Percentiles rank a stretch among this genome's conserved stretches.
Evolutionary conservation across 2,888 invertebrate species (phyloP).

Genomic region (Acanthococcus lagerstroemiae): DNA sequence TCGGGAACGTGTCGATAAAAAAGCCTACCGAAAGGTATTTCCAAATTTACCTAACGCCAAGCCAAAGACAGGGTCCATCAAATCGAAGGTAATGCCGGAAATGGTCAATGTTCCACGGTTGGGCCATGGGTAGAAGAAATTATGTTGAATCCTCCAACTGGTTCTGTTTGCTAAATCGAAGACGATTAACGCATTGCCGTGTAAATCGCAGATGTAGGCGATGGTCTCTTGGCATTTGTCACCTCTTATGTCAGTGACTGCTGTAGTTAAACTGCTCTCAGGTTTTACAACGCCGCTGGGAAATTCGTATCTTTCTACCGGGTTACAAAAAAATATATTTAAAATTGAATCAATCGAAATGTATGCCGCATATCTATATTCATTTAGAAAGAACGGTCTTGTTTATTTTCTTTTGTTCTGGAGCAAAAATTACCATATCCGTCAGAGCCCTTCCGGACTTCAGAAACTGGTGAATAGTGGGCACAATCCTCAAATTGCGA

Average conservation of each 20-base stretch:
- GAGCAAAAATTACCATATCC: too few species aligned
- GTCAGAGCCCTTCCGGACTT: too few species aligned
- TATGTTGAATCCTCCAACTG: slow-evolving; percentile 55
- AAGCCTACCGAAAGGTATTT: not conserved
- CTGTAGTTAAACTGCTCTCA: slow-evolving; percentile 42
- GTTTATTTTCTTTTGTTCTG: too few species aligned
- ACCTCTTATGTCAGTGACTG: slow-evolving; percentile 53
- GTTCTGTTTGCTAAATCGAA: slow-evolving; percentile 49
- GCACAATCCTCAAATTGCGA: too few species aligned
- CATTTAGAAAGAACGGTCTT: too few species aligned
- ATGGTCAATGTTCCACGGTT: slow-evolving; percentile 52
- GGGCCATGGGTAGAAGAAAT: slow-evolving; percentile 56
- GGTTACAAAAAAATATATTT: too few species aligned
- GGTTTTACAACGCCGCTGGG: slow-evolving; percentile 30
- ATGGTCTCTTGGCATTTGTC: slow-evolving; percentile 49
- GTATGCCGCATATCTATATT: too few species aligned
- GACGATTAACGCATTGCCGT: slow-evolving; percentile 52
- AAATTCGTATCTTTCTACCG: slow-evolving; percentile 36
- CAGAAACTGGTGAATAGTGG: too few species aligned
- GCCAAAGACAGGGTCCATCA: slow-evolving; percentile 64
- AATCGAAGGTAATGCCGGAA: slow-evolving; percentile 53
- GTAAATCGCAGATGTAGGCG: slow-evolving; percentile 60
- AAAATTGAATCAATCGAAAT: too few species aligned
- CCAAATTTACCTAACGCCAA: slow-evolving; percentile 52
- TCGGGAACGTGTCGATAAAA: not conserved